Percentiles rank a stretch among this genome's conserved stretches.
These are phyloP conservation scores for Pipistrellus kuhlii DNA, from an alignment of 2,797 vertebrate genomes.

Conservation along the genomic window DNA sequence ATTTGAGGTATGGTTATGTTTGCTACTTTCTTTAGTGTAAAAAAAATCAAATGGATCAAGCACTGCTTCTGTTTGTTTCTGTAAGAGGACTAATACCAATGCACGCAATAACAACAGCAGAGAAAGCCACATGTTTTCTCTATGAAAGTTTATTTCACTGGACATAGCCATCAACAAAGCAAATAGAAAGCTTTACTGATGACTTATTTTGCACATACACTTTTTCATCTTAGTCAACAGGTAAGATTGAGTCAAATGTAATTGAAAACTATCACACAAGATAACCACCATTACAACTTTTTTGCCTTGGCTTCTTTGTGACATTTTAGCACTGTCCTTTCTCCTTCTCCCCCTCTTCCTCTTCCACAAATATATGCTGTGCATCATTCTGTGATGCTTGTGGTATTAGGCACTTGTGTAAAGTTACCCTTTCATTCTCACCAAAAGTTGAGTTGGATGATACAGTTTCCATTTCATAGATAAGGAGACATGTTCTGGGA, in stretches of 20 bases:
- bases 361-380: constrained; percentile 3
- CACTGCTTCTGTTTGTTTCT: background rate
- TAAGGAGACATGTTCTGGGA: background rate
- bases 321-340: background rate
- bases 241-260: background rate
- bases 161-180: background rate
- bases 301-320: background rate
- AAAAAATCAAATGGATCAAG: background rate
- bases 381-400: background rate
- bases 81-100: background rate
- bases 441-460: background rate
- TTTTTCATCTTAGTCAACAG: constrained; percentile 15
- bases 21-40: background rate
- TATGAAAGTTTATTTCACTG: background rate
- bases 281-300: background rate
- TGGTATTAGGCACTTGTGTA: background rate
- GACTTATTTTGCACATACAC: background rate
- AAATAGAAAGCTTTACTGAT: background rate
- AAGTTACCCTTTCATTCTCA: constrained; percentile 5
- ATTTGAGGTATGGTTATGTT: background rate
- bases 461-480: constrained; percentile 3
- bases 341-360: background rate
- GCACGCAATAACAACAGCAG: background rate
- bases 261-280: background rate
- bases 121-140: background rate